Base-by-base conservation (phyloP, 1,140 invertebrate species). In the Drosophila pseudoobscura region DNA sequence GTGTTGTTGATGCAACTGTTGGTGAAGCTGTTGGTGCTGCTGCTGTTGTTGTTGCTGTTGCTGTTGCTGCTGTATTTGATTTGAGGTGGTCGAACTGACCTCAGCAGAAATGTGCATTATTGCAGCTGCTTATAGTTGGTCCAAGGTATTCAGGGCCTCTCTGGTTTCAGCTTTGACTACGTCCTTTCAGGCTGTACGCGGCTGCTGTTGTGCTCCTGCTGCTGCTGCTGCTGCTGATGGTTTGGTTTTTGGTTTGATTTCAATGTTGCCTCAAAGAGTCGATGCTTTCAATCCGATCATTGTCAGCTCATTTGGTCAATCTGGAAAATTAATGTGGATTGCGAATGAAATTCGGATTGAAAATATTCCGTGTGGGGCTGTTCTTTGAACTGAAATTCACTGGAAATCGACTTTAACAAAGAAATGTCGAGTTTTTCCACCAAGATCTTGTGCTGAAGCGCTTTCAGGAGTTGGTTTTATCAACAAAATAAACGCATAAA, bases 21-120 rank as follows among this genome's bases (percentile, higher is more conserved):
- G 50, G 31, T 80, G 75, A 17, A 75, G 78, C 13, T 72, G 77
- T 11, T 79, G 76, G 0, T 64, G 61, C 0, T 71, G 61, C 0
- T 76, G 92, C 92, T 72, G 93, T 78, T 78, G 93, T 91, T 17
- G 24, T 52, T 78, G 63, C 3, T 64, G 77, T n/a, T 87, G 82
- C 35, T 87, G 77, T 39, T 75, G 82, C 24, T 87, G 83, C 20
- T 79, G 71, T 49, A 83, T 73, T 68, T 88, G 79, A 74, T 89
- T 89, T 59, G 85, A 89, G 52, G 94, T 94, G 46, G 94, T 95
- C 68, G 94, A 95, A 91, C 93, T 94, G 85, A 95, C 94, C 93
- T 95, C 94, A 92, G 94, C 94, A 75, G 94, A 94, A 84, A 95
- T 91, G 92, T 95, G 94, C 94, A 95, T 95, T 91, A 84, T 90